Evolutionary conservation across 2,113 vertebrate genomes (phyloP), one percentile per base, ranked within the genome.

Genomic region (Anguilla rostrata): DNA sequence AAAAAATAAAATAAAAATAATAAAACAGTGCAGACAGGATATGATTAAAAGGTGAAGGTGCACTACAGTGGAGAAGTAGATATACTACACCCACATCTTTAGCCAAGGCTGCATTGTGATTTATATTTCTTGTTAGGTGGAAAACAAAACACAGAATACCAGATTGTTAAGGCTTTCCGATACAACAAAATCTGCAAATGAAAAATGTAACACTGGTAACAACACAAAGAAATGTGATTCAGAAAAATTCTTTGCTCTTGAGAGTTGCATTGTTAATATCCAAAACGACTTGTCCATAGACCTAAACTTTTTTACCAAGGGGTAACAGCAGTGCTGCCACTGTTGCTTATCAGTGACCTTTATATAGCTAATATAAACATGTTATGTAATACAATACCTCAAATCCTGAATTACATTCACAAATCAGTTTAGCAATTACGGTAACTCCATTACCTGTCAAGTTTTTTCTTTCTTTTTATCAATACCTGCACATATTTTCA

Each of bases 381-480:
- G 22, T 82, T 82, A 29, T 29, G n/a, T 29, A 53, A 53, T 53
- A n/a, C 20, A 18, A 82, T 60, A 79, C 49, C 39, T 81, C 43
- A 81, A 57, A 60, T 85, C 84, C 78, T 81, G 49, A 57, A 57
- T 83, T 85, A 57, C 84, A 80, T 85, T 85, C 75, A 39, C 29
- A 46, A 85, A 46, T 75, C 84, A n/a, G 26, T 29, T 75, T n/a
- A 71, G 63, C 26, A n/a, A 71, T 71, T 14, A 2, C 9, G 60
- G 20, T 26, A 66, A 26, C 60, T 66, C 71, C 71, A 75, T 75
- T 75, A 75, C 7, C 71, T 12, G 78, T 80, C 29, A 39, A 53
- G 49, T 53, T 53, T 12, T 53, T 53, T 16, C 6, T 80, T 80
- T 20, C 16, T 66, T 29, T 18, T 80, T 80, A 41, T 39, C 78